Evolutionary conservation across 2,113 vertebrate species (phyloP), one percentile per base, ranked within the genome.

Genomic region (Leucoraja erinaceus): DNA sequence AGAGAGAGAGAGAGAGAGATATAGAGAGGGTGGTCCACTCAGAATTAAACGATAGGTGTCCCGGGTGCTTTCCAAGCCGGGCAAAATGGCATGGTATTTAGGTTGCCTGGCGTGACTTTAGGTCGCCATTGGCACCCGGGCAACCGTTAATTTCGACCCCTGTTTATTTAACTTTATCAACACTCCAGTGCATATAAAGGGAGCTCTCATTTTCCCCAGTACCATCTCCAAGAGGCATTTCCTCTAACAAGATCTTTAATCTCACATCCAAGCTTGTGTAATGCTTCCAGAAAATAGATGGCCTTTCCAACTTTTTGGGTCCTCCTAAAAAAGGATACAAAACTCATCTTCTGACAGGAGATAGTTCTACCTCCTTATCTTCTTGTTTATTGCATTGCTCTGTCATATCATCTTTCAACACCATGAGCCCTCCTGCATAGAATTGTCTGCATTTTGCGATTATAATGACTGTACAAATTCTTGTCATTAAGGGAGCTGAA

Each of bases 401-500:
- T 88, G 25, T 86, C 10, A 31, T 61, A 10, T 31, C 83, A 16
- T 16, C 28, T 63, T n/a, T 10, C 33, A n/a, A 93, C 38, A 59
- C 16, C 22, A 14, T 76, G 28, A 33, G 20, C 9, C 31, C 70
- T 33, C n/a, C 6, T 76, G 4, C 70, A 76, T 31, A 74, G 61
- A n/a, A 33, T 86, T 16, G 20, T 81, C n/a, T 18, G 75, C 33
- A 61, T 16, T 7, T 63, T 33, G 28, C 5, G 11, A 18, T 74
- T 91, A 74, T 8, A 91, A 72, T 91, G 33, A 54, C 47, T 91
- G 0, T 91, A 72, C 90, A 91, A 74, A 74, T 54, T 91, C 90
- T 93, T 95, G 68, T 0, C 93, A 95, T 94, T 93, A 94, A 99
- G 99, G 99, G 99, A 94, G 98, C 96, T 93, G 99, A 99, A 93